These are phyloP conservation scores for Microplitis manilae DNA, from an alignment of 2,888 invertebrate species.

Conservation along the genomic window DNA sequence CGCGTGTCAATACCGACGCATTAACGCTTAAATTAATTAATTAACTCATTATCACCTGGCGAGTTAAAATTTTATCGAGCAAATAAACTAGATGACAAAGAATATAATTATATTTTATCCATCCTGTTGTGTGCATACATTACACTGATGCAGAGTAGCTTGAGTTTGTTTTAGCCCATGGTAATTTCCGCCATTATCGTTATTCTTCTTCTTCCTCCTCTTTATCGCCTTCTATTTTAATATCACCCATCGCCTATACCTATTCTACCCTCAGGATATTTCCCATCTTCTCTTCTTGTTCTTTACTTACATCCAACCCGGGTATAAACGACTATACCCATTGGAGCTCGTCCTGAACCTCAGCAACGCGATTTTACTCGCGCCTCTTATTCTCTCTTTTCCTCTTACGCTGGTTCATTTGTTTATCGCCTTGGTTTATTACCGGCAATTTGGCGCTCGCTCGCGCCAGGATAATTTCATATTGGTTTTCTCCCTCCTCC, in stretches of 20 bases:
- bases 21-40: conserved; percentile 69
- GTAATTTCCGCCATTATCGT: conserved; percentile 50
- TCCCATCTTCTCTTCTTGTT: conserved; percentile 25
- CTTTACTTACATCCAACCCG: neutral
- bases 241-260: conserved; percentile 46
- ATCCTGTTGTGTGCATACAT: conserved; percentile 6
- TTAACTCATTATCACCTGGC: conserved; percentile 41
- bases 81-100: conserved; percentile 24
- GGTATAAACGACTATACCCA: conserved; percentile 37
- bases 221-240: conserved; percentile 41
- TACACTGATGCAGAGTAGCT: conserved; percentile 33
- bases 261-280: conserved; percentile 40
- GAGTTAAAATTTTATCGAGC: conserved; percentile 3
- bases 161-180: conserved; percentile 59
- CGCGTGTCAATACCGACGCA: conserved; percentile 64
- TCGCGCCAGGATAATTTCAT: conserved; percentile 68
- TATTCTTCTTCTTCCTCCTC: conserved; percentile 35
- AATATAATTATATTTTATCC: conserved; percentile 7
- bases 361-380: conserved; percentile 28
- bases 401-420: conserved; percentile 66
- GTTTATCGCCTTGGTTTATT: conserved; percentile 68
- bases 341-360: conserved; percentile 3
- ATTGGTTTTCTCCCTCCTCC: conserved; percentile 64
- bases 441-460: conserved; percentile 67
- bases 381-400: conserved; percentile 34